Conservation (phyloP, 2,113 vertebrate genomes). For the Dicaeum eximium region DNA sequence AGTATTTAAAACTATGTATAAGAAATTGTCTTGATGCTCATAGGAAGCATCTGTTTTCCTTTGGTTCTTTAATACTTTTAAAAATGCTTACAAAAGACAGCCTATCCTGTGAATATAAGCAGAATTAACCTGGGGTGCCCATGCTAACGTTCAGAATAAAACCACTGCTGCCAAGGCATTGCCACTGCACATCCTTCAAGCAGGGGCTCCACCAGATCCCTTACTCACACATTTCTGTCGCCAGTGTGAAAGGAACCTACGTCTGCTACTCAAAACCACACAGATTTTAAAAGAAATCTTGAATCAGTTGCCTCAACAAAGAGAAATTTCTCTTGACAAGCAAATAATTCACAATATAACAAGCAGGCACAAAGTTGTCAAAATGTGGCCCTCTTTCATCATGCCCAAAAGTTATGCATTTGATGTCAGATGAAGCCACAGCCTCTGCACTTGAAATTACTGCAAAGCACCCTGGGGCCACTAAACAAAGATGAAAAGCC, state of each 20-base stretch:
- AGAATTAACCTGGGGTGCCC: slow-evolving; percentile 78
- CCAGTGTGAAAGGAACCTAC: slow-evolving; percentile 70
- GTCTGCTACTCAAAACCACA: slow-evolving; percentile 74
- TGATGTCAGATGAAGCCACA: slow-evolving; percentile 46
- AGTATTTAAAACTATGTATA: slow-evolving; percentile 80
- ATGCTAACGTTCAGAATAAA: slow-evolving; percentile 32
- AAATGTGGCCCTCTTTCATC: slow-evolving; percentile 40
- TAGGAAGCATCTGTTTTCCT: slow-evolving; percentile 76
- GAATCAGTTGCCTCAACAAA: slow-evolving; percentile 77
- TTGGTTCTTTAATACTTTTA: slow-evolving; percentile 90
- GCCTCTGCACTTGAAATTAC: slow-evolving; percentile 40
- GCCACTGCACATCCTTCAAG: slow-evolving; percentile 26
- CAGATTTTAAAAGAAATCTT: slow-evolving; percentile 64
- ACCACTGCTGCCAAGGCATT: slow-evolving; percentile 63
- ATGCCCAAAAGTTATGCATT: background rate
- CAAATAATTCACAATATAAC: slow-evolving; percentile 50
- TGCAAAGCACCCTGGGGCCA: slow-evolving; percentile 59
- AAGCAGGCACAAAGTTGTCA: slow-evolving; percentile 59
- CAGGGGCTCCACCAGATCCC: slow-evolving; percentile 28
- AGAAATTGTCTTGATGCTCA: slow-evolving; percentile 76
- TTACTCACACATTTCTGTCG: slow-evolving; percentile 51
- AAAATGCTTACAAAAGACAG: slow-evolving; percentile 87
- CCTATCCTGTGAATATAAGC: slow-evolving; percentile 86
- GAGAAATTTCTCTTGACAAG: slow-evolving; percentile 59
- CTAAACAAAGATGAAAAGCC: slow-evolving; percentile 35